phyloP scores from a whole-genome alignment of 2,888 invertebrate species.

The Cremastinae sp. region DNA sequence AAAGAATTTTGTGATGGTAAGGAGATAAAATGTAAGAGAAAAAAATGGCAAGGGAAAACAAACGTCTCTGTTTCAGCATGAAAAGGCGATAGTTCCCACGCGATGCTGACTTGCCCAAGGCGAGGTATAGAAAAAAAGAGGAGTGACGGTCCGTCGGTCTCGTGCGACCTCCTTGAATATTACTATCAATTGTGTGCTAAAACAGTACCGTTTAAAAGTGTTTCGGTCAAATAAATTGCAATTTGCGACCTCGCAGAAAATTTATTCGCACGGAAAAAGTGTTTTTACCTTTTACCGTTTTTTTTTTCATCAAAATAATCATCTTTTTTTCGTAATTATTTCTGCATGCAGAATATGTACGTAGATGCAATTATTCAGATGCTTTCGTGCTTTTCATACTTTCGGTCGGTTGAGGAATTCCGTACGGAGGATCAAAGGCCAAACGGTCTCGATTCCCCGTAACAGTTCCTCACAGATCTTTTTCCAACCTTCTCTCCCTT shows the following conservation, averaged over 20 bases:
- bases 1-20: background rate
- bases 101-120: constrained; percentile 46
- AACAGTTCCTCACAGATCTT: constrained; percentile 15
- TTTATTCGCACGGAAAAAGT: no score
- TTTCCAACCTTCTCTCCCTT: background rate
- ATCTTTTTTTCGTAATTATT: no score
- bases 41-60: constrained; percentile 21
- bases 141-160: constrained; percentile 49
- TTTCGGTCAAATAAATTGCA: constrained; percentile 20
- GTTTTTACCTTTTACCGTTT: no score
- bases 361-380: no score
- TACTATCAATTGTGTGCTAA: constrained; percentile 15
- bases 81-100: constrained; percentile 51
- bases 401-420: constrained; percentile 14
- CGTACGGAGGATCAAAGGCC: constrained; percentile 4
- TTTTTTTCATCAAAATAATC: no score
- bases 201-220: constrained; percentile 18
- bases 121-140: constrained; percentile 38
- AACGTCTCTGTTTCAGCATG: constrained; percentile 31
- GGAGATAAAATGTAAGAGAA: constrained; percentile 3
- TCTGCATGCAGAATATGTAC: no score
- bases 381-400: no score
- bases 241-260: constrained; percentile 8
- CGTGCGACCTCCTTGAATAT: constrained; percentile 47
- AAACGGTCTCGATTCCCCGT: constrained; percentile 10